These are phyloP conservation scores for Drosophila greeni DNA, from an alignment of 2,888 invertebrate species.

Conservation along the genomic window DNA sequence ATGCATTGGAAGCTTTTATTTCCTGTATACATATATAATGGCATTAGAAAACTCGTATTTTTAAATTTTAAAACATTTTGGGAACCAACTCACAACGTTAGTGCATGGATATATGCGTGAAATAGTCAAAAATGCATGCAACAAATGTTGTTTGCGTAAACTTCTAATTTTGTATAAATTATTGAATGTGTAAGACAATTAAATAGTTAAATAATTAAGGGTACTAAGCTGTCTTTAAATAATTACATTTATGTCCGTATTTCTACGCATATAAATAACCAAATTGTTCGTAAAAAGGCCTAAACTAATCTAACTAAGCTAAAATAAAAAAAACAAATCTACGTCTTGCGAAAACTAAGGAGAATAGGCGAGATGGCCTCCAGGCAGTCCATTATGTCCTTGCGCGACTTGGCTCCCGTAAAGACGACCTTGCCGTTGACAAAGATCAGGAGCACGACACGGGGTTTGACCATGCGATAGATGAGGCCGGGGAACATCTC, in stretches of 20 bases:
- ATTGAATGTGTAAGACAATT: not conserved
- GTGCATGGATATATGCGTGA: not conserved
- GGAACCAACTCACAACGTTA: not conserved
- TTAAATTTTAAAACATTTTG: not conserved
- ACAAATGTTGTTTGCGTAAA: too few species aligned
- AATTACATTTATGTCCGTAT: not conserved
- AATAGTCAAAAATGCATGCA: not conserved
- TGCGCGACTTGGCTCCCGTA: constrained; percentile 93
- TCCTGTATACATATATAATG: not conserved
- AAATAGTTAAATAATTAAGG: not conserved
- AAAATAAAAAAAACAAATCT: constrained; percentile 51
- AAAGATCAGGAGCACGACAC: constrained; percentile 97
- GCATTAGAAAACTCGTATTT: too few species aligned
- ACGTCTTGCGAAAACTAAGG: constrained; percentile 93
- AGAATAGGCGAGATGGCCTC: constrained; percentile 97
- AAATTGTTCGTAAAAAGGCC: constrained; percentile 1
- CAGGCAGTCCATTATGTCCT: constrained; percentile 94
- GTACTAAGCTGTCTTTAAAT: not conserved
- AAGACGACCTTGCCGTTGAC: constrained; percentile 99
- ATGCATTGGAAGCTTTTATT: constrained; percentile 1
- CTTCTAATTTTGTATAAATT: not conserved
- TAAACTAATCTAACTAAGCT: constrained; percentile 8
- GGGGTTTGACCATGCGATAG: constrained; percentile 97
- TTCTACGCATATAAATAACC: constrained; percentile 2
- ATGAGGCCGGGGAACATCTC: constrained; percentile 99